Percentiles rank a stretch among this genome's conserved stretches.
These are phyloP conservation scores for Cryptoprocta ferox DNA, from an alignment of 2,797 vertebrate genomes.

Conservation along the genomic window DNA sequence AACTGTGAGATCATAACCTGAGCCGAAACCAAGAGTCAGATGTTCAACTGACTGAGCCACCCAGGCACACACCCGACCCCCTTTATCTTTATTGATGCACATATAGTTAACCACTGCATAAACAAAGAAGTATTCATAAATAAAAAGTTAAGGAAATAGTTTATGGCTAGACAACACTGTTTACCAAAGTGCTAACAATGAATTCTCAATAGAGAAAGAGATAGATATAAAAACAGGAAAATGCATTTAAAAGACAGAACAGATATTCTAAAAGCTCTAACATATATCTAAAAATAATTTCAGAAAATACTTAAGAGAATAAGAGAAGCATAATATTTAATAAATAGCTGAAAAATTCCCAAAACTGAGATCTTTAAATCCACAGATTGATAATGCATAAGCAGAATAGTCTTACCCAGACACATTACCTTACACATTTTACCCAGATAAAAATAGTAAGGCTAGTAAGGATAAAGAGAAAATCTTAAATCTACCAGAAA, in stretches of 20 bases:
- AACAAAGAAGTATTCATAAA: constrained; percentile 30
- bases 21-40: no score
- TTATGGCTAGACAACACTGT: not conserved
- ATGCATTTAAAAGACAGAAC: not conserved
- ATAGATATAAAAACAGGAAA: constrained; percentile 26
- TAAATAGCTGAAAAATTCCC: not conserved
- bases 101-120: not conserved
- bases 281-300: not conserved
- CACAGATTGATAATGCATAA: not conserved
- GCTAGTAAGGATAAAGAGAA: not conserved
- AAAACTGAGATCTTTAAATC: constrained; percentile 4
- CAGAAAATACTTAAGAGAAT: not conserved
- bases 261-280: not conserved
- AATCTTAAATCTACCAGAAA: not conserved
- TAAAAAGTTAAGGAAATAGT: not conserved
- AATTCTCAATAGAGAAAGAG: not conserved
- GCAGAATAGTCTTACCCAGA: not conserved
- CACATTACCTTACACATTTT: not conserved
- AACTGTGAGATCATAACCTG: no score
- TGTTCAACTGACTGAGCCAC: no score
- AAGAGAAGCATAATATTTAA: not conserved
- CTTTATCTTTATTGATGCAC: not conserved
- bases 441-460: not conserved
- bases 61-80: not conserved
- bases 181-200: not conserved